Conservation (phyloP, 2,113 vertebrate species). For the Vulpes ferrilata region DNA sequence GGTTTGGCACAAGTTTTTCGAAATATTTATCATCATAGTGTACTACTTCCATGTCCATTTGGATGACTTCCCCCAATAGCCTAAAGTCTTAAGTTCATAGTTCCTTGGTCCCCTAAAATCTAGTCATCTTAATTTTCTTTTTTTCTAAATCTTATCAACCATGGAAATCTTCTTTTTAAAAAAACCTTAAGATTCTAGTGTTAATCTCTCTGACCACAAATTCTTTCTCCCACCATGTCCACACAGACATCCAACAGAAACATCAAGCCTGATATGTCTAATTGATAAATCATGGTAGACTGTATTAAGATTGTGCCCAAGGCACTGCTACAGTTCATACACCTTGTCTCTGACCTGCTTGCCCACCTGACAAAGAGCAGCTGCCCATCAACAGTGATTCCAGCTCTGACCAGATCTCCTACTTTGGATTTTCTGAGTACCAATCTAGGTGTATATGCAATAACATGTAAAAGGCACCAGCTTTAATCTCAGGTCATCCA, state of each 20-base stretch:
- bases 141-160: neutral
- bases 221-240: neutral
- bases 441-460: accelerated
- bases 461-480: neutral
- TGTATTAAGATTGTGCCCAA: neutral
- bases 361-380: neutral
- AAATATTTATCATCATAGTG: neutral
- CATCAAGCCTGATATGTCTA: neutral
- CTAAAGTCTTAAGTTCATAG: neutral
- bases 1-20: neutral
- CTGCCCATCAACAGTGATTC: neutral
- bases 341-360: neutral
- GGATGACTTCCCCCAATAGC: neutral
- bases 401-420: neutral
- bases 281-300: neutral
- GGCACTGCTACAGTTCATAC: neutral
- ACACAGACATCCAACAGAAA: neutral
- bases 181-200: neutral
- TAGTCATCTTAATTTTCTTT: neutral
- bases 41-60: neutral
- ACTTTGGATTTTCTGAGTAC: neutral
- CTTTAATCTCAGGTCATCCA: neutral
- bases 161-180: neutral
- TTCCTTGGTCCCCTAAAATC: slow-evolving; percentile 1
- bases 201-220: neutral